These are phyloP conservation scores for Pagrus major DNA, from an alignment of 2,113 vertebrate species.

Conservation along the genomic window DNA sequence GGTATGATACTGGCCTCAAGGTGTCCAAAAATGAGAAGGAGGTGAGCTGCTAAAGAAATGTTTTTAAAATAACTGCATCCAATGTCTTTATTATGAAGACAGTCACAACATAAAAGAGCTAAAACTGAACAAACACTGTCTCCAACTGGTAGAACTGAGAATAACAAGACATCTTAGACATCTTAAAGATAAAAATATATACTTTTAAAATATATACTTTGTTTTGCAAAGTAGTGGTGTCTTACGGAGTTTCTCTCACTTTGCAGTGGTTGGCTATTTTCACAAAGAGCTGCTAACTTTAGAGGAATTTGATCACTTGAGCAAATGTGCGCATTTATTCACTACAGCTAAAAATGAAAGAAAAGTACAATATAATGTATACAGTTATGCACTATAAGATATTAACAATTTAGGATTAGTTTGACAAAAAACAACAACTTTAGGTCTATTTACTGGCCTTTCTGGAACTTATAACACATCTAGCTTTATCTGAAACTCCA, in stretches of 20 bases:
- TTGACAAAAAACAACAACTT: neutral
- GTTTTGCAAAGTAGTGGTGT: neutral
- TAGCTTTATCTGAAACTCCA: no score
- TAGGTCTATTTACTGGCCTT: neutral
- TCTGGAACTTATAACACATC: neutral
- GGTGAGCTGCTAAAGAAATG: slow-evolving; percentile 47
- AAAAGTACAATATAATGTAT: neutral
- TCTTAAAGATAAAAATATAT: neutral
- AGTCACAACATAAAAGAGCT: neutral
- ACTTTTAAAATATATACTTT: neutral
- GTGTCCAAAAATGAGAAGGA: slow-evolving; percentile 72
- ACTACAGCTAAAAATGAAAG: no score
- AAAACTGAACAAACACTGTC: slow-evolving; percentile 26
- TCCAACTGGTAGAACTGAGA: slow-evolving; percentile 14
- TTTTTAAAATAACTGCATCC: neutral
- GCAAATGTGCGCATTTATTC: neutral
- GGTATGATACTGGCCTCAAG: slow-evolving; percentile 76
- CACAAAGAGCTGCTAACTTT: neutral
- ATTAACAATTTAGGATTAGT: neutral
- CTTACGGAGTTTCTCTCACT: neutral
- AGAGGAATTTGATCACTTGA: neutral
- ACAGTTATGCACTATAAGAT: neutral
- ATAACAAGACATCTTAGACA: neutral
- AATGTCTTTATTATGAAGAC: neutral
- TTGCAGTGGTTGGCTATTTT: neutral